Evolutionary conservation across 2,113 vertebrate genomes (phyloP), one percentile per base, ranked within the genome.

Genomic region (Phrynosoma blainvillii): DNA sequence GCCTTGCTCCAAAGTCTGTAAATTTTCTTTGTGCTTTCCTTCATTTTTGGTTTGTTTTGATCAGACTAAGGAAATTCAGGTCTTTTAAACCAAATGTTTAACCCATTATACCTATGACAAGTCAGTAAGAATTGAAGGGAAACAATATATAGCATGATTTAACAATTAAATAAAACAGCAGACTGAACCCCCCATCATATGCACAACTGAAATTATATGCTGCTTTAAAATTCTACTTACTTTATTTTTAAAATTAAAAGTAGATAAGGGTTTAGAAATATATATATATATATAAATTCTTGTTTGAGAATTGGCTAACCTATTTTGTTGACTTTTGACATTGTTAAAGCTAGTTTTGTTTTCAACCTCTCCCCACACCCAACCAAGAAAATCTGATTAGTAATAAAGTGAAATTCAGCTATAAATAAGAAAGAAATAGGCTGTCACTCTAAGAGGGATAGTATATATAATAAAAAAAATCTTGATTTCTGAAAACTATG

Each of bases 331-430:
- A 93, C 92, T 94, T 88, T 95, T 95, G 91, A 80, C 96, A 95
- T 92, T 95, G 95, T 94, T 96, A 96, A 96, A 96, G 96, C 95
- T 96, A 96, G 94, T 92, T 95, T 94, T 95, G 85, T 92, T 94
- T 95, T 94, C 73, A 83, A 73, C 80, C 21, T 68, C 75, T 78
- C 65, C 80, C 87, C 82, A 86, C 95, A 84, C 94, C 93, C 94
- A 79, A 47, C 95, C 96, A 95, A 96, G 94, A 94, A 96, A 90
- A 92, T 96, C 91, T 96, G 92, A 95, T 96, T 93, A 94, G 84
- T 95, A 96, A 96, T 96, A 96, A 96, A 97, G 96, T 96, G 94
- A 96, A 96, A 96, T 94, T 88, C 95, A 97, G 91, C 92, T 96
- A 95, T 91, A 96, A 95, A 95, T 12, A n/a, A 96, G 94, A 96